These are phyloP conservation scores for Diadumene lineata DNA, from an alignment of 92 coral and sea anemone species.

Conservation along the genomic window DNA sequence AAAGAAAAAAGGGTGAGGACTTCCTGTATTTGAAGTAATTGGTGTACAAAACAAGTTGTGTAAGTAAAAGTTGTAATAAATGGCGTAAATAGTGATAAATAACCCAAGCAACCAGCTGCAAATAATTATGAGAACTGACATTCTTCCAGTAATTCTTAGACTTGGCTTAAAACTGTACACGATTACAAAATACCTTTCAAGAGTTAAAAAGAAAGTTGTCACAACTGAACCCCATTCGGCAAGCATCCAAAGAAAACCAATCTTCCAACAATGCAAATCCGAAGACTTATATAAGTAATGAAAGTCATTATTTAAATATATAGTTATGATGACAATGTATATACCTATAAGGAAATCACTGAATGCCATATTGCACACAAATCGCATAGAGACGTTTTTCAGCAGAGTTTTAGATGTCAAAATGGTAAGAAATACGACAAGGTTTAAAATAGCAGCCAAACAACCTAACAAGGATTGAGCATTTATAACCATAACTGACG, in stretches of 20 bases:
- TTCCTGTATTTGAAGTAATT: neutral
- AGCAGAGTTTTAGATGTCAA: neutral
- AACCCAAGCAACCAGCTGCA: neutral
- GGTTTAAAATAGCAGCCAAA: slow-evolving; percentile 21
- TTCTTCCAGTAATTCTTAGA: slow-evolving; percentile 9
- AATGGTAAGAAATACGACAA: slow-evolving; percentile 16
- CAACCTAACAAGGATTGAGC: slow-evolving; percentile 22
- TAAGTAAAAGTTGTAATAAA: slow-evolving; percentile 24
- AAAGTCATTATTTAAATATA: slow-evolving; percentile 6
- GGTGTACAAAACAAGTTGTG: slow-evolving; percentile 3
- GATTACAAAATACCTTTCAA: slow-evolving; percentile 38
- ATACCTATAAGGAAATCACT: slow-evolving; percentile 31
- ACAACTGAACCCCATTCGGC: slow-evolving; percentile 33
- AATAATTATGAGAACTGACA: neutral
- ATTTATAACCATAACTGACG: neutral
- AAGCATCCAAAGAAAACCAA: slow-evolving; percentile 25
- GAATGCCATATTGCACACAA: slow-evolving; percentile 38
- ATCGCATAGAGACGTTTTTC: slow-evolving; percentile 28
- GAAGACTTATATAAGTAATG: slow-evolving; percentile 13
- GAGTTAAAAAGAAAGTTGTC: slow-evolving; percentile 32
- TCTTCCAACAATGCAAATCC: slow-evolving; percentile 20
- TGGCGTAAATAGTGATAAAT: slow-evolving; percentile 29
- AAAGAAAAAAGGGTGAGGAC: neutral
- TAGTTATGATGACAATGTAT: slow-evolving; percentile 26
- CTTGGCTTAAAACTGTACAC: slow-evolving; percentile 29